Conservation (phyloP, 2,888 invertebrate genomes). For the Megamerina dolium region DNA sequence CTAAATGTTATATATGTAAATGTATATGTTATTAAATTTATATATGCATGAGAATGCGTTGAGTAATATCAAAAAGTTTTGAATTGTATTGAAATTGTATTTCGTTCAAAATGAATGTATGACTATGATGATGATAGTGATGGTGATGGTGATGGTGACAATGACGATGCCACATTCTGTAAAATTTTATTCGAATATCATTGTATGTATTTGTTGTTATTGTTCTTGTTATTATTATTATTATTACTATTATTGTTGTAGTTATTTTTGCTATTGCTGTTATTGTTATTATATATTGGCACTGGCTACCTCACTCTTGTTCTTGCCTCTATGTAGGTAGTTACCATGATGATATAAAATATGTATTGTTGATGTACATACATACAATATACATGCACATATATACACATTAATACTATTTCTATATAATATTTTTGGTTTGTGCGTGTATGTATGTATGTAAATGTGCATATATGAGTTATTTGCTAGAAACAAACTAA, state of each 20-base stretch:
- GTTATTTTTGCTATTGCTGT: slow-evolving; percentile 1
- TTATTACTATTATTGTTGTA: background rate
- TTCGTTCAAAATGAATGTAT: slow-evolving; percentile 36
- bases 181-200: background rate
- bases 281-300: too few relatives aligned
- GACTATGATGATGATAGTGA: background rate
- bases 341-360: too few relatives aligned
- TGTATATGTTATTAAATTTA: too few relatives aligned
- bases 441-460: slow-evolving; percentile 1
- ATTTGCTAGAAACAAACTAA: slow-evolving; percentile 23
- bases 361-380: too few relatives aligned
- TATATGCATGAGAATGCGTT: too few relatives aligned
- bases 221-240: slow-evolving; percentile 2
- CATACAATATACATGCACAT: background rate
- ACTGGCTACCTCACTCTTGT: too few relatives aligned
- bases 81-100: slow-evolving; percentile 46
- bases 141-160: background rate
- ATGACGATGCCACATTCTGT: background rate
- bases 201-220: slow-evolving; percentile 6
- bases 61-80: slow-evolving; percentile 38
- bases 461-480: slow-evolving; percentile 19
- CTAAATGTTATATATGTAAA: background rate
- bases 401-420: background rate
- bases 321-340: too few relatives aligned
- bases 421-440: background rate